phyloP scores from a whole-genome alignment of 2,797 vertebrate genomes.

The Simalia tracyae region DNA sequence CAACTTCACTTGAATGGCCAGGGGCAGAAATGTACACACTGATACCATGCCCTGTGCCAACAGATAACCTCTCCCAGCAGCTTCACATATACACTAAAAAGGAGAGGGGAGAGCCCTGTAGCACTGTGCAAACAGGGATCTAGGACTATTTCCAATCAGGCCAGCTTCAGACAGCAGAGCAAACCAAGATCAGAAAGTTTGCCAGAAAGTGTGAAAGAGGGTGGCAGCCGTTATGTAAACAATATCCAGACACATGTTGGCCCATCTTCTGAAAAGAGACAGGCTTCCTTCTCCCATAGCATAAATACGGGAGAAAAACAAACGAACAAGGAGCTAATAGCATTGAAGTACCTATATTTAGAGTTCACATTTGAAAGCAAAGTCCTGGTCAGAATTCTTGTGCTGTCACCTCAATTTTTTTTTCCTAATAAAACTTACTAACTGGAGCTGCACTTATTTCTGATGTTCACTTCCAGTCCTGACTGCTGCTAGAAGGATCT shows the following conservation, averaged over 20 bases:
- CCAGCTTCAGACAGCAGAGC: not conserved
- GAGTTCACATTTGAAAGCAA: not conserved
- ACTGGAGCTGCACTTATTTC: not conserved
- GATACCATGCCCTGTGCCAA: not conserved
- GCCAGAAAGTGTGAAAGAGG: not conserved
- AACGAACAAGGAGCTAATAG: not conserved
- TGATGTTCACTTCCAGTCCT: not conserved
- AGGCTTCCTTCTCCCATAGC: not conserved
- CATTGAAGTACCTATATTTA: not conserved
- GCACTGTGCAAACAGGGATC: not conserved
- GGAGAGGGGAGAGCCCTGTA: not conserved
- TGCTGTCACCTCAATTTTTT: not conserved
- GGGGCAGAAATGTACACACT: not conserved
- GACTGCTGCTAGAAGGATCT: not conserved
- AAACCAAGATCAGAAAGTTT: not conserved
- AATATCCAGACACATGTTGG: not conserved
- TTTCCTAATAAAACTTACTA: not conserved
- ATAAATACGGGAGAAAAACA: not conserved
- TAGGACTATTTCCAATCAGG: not conserved
- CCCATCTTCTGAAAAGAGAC: not conserved
- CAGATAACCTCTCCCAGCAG: not conserved
- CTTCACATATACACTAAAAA: not conserved
- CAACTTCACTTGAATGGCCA: not conserved
- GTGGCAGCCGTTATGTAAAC: not conserved
- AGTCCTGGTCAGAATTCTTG: not conserved